These are phyloP conservation scores for Tragelaphus eurycerus DNA, from an alignment of 2,797 vertebrate genomes.

Conservation along the genomic window DNA sequence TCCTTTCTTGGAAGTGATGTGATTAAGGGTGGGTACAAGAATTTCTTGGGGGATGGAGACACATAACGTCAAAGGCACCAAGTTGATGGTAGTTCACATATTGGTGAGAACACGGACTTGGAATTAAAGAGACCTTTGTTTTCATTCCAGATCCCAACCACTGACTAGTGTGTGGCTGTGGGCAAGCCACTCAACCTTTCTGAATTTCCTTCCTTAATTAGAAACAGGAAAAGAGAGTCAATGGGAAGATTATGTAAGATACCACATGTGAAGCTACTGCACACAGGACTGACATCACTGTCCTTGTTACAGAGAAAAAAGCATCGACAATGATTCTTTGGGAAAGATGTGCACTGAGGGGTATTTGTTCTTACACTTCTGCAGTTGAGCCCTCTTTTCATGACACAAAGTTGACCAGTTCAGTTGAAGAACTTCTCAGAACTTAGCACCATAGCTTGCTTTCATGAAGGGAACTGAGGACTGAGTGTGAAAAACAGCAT, in stretches of 20 bases:
- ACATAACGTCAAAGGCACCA: not conserved
- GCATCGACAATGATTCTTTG: not conserved
- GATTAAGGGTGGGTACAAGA: not conserved
- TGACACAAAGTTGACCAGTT: slow-evolving; percentile 28
- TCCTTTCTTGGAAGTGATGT: not conserved
- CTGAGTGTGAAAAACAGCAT: not conserved
- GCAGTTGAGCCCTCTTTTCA: not conserved
- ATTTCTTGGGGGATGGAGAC: not conserved
- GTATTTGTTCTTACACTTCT: not conserved
- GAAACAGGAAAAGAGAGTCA: not conserved
- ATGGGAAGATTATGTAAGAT: not conserved
- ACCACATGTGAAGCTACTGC: not conserved
- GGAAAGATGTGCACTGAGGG: not conserved
- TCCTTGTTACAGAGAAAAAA: not conserved
- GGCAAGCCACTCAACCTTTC: not conserved
- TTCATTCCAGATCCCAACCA: not conserved
- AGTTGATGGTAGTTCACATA: not conserved
- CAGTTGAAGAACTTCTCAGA: slow-evolving; percentile 33
- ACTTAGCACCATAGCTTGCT: not conserved
- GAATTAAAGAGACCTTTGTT: not conserved
- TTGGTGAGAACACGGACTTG: not conserved
- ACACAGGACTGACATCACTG: not conserved
- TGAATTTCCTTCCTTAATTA: not conserved
- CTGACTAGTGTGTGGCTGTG: not conserved
- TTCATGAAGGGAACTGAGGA: not conserved